These are phyloP conservation scores for Acleris cristana DNA, from an alignment of 2,888 invertebrate genomes.

Conservation along the genomic window DNA sequence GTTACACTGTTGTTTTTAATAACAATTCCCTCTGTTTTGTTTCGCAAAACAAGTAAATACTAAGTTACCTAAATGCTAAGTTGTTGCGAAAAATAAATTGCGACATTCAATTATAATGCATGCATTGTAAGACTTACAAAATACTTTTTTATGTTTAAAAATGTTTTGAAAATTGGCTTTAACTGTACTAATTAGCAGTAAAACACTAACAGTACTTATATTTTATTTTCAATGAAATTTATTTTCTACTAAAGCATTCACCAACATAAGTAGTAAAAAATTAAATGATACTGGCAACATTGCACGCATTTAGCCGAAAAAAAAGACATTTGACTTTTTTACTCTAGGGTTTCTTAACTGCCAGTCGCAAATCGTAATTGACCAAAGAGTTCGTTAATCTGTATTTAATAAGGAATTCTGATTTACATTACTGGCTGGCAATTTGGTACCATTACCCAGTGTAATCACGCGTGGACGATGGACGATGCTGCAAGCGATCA, in stretches of 20 bases:
- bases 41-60: not conserved
- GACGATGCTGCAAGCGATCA: conserved; percentile 11
- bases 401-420: conserved; percentile 11
- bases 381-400: conserved; percentile 11
- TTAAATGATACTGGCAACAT: too few species aligned
- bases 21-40: not conserved
- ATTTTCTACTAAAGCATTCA: too few species aligned
- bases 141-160: not conserved
- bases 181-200: conserved; percentile 19
- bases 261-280: too few species aligned
- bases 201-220: not conserved
- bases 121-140: conserved; percentile 16
- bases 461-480: conserved; percentile 14
- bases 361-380: conserved; percentile 2
- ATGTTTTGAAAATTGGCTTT: not conserved
- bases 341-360: not conserved
- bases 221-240: too few species aligned
- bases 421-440: conserved; percentile 11
- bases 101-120: conserved; percentile 12
- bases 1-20: not conserved
- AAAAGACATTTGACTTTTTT: not conserved
- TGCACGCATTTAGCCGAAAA: not conserved
- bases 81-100: conserved; percentile 5
- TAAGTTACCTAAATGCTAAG: not conserved
- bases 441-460: conserved; percentile 7